Evolutionary conservation across 2,888 invertebrate genomes (phyloP).

Genomic region (Caenorhabditis sp.): DNA sequence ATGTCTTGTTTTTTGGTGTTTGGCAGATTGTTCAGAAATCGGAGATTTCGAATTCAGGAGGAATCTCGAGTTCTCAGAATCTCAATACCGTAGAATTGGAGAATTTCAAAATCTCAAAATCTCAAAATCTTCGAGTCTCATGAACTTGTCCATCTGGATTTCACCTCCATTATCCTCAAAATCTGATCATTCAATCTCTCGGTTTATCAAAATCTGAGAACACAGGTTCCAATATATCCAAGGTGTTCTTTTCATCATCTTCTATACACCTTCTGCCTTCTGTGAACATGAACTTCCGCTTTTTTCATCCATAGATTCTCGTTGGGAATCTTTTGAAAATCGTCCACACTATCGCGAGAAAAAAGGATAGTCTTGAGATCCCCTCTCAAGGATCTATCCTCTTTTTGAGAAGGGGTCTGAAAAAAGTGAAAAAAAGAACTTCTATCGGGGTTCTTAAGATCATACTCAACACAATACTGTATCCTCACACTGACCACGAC

Average conservation of each 20-base stretch:
- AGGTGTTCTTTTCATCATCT: background rate
- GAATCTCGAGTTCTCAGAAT: too few species aligned
- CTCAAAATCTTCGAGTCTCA: too few species aligned
- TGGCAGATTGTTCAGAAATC: too few species aligned
- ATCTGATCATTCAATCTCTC: too few species aligned
- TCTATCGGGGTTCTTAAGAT: background rate
- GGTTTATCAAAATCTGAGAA: background rate
- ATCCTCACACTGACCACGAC: background rate
- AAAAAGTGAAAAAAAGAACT: background rate
- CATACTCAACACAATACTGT: background rate
- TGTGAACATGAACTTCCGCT: background rate
- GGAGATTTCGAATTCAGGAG: too few species aligned
- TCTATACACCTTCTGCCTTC: background rate
- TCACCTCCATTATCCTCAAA: too few species aligned
- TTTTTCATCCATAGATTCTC: background rate
- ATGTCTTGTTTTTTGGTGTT: background rate
- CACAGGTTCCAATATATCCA: background rate
- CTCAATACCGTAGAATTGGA: too few species aligned
- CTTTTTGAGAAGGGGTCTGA: too few species aligned
- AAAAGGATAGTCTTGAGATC: slow-evolving; percentile 1
- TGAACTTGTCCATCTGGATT: too few species aligned
- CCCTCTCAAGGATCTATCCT: background rate
- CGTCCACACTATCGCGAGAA: background rate
- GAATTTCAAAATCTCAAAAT: too few species aligned
- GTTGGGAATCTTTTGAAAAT: background rate